These are phyloP conservation scores for Zingel zingel DNA, from an alignment of 2,113 vertebrate species.

Conservation along the genomic window DNA sequence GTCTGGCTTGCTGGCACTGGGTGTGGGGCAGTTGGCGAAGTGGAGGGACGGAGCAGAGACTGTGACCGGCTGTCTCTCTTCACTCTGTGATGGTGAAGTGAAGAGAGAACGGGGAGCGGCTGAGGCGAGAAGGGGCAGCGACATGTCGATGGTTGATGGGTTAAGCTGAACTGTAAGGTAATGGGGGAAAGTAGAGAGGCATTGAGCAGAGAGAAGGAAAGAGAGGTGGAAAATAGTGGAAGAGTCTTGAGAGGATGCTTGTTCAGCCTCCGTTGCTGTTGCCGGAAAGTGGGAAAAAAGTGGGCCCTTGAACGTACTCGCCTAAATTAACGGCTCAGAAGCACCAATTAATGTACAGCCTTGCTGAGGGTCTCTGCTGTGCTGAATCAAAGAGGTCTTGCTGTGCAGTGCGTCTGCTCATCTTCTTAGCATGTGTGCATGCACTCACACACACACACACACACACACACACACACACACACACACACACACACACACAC, in stretches of 20 bases:
- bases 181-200: constrained; percentile 22
- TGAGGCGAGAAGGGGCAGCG: constrained; percentile 11
- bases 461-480: constrained; percentile 9
- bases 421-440: constrained; percentile 47
- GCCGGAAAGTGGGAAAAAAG: constrained; percentile 54
- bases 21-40: constrained; percentile 46
- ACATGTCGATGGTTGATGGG: constrained; percentile 17
- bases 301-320: constrained; percentile 66
- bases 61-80: constrained; percentile 50
- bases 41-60: constrained; percentile 43
- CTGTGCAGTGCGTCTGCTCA: constrained; percentile 76
- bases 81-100: constrained; percentile 9
- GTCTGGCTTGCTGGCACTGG: constrained; percentile 46
- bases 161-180: constrained; percentile 38
- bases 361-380: constrained; percentile 62
- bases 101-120: constrained; percentile 18
- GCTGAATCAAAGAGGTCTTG: constrained; percentile 73
- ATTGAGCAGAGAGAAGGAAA: constrained; percentile 16
- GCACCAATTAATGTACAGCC: constrained; percentile 79
- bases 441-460: constrained; percentile 11
- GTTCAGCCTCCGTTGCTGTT: constrained; percentile 55
- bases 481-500: constrained; percentile 4
- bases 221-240: constrained; percentile 51
- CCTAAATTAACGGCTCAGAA: constrained; percentile 74
- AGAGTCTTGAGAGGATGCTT: constrained; percentile 53